Percentiles rank a stretch among this genome's conserved stretches.
Conservation (phyloP, 1,140 invertebrate species). For the Sinella curviseta region DNA sequence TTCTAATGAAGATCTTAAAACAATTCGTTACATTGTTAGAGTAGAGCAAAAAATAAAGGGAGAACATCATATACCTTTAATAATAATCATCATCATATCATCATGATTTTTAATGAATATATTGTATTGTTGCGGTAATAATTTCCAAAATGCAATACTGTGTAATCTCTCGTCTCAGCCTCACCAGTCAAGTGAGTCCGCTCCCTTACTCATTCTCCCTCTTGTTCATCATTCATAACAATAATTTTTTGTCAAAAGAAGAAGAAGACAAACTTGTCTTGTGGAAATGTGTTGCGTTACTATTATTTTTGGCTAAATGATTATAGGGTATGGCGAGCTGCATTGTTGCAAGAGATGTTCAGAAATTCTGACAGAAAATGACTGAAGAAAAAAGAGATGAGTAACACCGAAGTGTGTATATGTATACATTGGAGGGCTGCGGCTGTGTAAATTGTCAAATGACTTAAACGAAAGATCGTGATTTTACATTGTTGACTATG, state of each 20-base stretch:
- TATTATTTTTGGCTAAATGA: neutral
- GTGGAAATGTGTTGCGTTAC: neutral
- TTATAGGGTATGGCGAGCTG: neutral
- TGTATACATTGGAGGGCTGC: neutral
- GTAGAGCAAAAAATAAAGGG: too few relatives aligned
- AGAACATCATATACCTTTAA: too few relatives aligned
- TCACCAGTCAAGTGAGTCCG: neutral
- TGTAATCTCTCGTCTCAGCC: neutral
- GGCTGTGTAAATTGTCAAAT: neutral
- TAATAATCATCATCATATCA: too few relatives aligned
- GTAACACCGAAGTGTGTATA: neutral
- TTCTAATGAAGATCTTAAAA: too few relatives aligned
- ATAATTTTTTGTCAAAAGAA: neutral
- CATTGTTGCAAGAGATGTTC: neutral
- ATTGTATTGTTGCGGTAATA: neutral
- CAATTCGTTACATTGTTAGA: too few relatives aligned
- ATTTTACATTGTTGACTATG: neutral
- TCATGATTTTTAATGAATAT: too few relatives aligned
- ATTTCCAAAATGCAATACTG: neutral
- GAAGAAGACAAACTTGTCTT: neutral
- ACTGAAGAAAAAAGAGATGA: neutral
- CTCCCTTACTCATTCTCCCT: neutral
- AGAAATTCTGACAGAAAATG: too few relatives aligned
- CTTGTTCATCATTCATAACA: too few relatives aligned
- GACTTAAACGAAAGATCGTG: neutral